phyloP scores from a whole-genome alignment of 64 coral and sea anemone genomes.

The Montipora sp. region DNA sequence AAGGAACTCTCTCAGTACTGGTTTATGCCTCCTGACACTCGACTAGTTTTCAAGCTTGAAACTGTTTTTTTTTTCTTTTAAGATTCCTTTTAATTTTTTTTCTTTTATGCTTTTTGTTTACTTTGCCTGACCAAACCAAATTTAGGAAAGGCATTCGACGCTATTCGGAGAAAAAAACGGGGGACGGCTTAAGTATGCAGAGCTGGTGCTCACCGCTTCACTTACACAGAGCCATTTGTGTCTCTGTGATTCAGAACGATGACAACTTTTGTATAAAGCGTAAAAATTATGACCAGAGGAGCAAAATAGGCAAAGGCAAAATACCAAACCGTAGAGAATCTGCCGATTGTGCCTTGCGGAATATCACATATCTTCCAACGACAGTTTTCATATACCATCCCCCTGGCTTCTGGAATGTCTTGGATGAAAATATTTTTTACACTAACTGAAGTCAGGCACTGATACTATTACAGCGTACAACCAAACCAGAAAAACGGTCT shows the following conservation, averaged over 20 bases:
- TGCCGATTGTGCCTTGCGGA: neutral
- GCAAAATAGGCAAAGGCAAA: neutral
- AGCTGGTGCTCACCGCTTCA: neutral
- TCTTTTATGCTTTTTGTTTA: too few species aligned
- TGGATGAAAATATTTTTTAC: constrained; percentile 7
- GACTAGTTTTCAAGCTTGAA: too few species aligned
- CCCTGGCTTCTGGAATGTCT: constrained; percentile 16
- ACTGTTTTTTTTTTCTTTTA: too few species aligned
- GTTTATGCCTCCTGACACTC: too few species aligned
- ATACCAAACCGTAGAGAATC: neutral
- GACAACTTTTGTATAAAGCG: constrained; percentile 19
- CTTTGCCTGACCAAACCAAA: too few species aligned
- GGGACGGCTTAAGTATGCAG: too few species aligned
- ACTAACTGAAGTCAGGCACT: neutral
- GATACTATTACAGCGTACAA: neutral
- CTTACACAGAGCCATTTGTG: neutral
- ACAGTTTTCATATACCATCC: neutral
- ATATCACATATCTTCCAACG: constrained; percentile 17
- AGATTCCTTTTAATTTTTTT: too few species aligned
- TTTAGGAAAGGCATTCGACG: too few species aligned
- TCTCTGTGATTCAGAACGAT: constrained; percentile 24
- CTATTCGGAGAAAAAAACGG: too few species aligned
- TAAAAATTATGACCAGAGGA: neutral
- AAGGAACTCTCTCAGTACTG: too few species aligned
- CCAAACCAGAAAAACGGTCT: constrained; percentile 12